phyloP scores from a whole-genome alignment of 2,888 invertebrate species.

The Deroplatys truncata region DNA sequence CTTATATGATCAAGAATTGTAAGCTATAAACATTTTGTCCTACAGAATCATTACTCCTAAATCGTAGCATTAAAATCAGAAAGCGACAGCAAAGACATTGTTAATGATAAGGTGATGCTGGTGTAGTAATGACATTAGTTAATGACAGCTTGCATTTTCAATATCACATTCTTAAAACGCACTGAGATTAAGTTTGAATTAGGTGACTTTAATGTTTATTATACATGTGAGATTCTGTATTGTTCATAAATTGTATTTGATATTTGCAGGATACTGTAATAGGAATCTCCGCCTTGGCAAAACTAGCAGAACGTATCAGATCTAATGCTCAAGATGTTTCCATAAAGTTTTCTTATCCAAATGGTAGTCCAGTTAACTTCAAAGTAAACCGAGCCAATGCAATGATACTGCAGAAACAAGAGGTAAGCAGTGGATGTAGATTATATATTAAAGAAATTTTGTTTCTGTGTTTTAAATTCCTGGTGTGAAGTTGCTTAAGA shows the following conservation, averaged over 20 bases:
- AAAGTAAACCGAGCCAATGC: slow-evolving; percentile 72
- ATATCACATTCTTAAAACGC: too few species aligned
- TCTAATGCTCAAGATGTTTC: slow-evolving; percentile 48
- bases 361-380: slow-evolving; percentile 45
- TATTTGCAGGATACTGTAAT: slow-evolving; percentile 64
- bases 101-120: too few species aligned
- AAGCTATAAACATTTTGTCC: too few species aligned
- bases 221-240: not conserved
- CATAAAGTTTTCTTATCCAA: slow-evolving; percentile 50
- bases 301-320: slow-evolving; percentile 58
- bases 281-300: slow-evolving; percentile 65
- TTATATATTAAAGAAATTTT: not conserved
- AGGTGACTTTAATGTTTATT: too few species aligned
- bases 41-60: too few species aligned
- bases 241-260: not conserved
- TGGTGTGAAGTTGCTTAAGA: not conserved
- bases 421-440: slow-evolving; percentile 49
- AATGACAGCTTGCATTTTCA: too few species aligned
- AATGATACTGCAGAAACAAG: slow-evolving; percentile 75
- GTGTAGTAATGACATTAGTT: too few species aligned
- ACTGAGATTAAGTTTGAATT: too few species aligned
- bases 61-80: too few species aligned
- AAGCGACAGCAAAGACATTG: too few species aligned
- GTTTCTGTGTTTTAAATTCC: too few species aligned
- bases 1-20: too few species aligned